These are phyloP conservation scores for Mastomys natalensis DNA, from an alignment of 2,113 vertebrate species.

Conservation along the genomic window DNA sequence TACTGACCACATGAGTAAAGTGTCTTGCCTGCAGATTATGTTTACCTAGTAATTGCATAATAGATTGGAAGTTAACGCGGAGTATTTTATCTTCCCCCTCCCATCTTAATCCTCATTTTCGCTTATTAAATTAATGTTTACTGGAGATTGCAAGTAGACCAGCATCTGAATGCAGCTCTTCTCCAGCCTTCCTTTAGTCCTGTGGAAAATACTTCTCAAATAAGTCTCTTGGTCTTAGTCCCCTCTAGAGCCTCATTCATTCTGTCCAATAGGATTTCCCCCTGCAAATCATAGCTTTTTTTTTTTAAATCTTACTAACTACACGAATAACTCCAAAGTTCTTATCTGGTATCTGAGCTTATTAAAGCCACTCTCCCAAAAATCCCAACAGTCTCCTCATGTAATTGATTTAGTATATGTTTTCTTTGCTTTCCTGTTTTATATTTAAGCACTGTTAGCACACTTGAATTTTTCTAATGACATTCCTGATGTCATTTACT, in stretches of 20 bases:
- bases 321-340: not conserved
- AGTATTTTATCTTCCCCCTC: not conserved
- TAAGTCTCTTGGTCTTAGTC: not conserved
- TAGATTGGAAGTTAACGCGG: not conserved
- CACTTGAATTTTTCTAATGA: not conserved
- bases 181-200: not conserved
- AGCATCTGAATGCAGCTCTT: not conserved
- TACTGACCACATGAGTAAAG: conserved; percentile 29
- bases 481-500: not conserved
- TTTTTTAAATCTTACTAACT: not conserved
- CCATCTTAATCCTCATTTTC: not conserved
- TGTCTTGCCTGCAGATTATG: not conserved
- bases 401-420: not conserved
- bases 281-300: not conserved
- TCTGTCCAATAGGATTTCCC: not conserved
- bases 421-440: not conserved
- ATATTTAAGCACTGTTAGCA: not conserved
- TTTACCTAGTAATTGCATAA: not conserved
- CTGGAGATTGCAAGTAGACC: not conserved
- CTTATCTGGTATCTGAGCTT: conserved; percentile 26
- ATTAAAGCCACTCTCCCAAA: not conserved
- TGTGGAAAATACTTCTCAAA: conserved; percentile 17
- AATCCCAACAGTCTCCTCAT: not conserved
- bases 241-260: not conserved
- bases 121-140: not conserved